phyloP scores from a whole-genome alignment of 2,113 vertebrate species.

The Aptenodytes forsteri region DNA sequence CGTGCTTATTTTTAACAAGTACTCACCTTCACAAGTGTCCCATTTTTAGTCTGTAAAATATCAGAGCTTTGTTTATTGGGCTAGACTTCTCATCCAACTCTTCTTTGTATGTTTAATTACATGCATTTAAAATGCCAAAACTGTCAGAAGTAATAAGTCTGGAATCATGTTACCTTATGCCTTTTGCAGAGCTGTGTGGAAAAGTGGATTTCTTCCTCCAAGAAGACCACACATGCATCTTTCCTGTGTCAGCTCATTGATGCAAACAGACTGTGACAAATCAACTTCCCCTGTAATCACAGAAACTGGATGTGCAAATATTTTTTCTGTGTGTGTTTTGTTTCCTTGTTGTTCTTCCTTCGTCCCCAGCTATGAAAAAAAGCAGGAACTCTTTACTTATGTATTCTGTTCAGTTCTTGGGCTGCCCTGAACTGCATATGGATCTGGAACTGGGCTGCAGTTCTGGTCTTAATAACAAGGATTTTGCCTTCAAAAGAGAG shows the following conservation, averaged over 20 bases:
- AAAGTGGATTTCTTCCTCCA: conserved; percentile 34
- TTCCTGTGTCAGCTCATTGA: conserved; percentile 2
- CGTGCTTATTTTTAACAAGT: not conserved
- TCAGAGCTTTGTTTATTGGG: not conserved
- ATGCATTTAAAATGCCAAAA: conserved; percentile 41
- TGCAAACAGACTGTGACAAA: conserved; percentile 50
- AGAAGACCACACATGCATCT: not conserved
- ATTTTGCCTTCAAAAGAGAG: not conserved
- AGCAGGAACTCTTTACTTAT: not conserved
- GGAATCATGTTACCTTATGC: not conserved
- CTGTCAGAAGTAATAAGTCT: conserved; percentile 33
- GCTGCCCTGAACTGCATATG: not conserved
- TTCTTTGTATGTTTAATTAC: conserved; percentile 43
- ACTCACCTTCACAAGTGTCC: not conserved
- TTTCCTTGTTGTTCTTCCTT: not conserved
- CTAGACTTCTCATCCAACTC: not conserved
- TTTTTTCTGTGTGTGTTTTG: not conserved
- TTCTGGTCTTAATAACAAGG: not conserved
- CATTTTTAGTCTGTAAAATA: not conserved
- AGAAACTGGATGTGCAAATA: conserved; percentile 30
- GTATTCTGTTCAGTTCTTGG: not conserved
- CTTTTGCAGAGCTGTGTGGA: not conserved
- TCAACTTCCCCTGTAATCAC: conserved; percentile 52
- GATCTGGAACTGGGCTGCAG: not conserved
- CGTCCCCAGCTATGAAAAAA: not conserved